These are phyloP conservation scores for Cyclura pinguis DNA, from an alignment of 2,797 vertebrate genomes.

Conservation along the genomic window DNA sequence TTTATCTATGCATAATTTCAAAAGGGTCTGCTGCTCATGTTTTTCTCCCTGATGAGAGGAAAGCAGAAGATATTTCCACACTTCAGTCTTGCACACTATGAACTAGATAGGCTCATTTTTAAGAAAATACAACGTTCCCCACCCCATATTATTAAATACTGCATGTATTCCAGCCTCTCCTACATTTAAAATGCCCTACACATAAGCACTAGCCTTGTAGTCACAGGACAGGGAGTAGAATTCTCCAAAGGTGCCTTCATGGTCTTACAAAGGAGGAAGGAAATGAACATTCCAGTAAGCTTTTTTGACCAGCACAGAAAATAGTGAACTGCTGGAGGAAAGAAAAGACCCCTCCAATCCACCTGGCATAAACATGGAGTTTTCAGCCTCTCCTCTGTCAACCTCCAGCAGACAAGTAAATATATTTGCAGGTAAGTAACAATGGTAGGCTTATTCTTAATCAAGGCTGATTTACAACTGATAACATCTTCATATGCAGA, in stretches of 20 bases:
- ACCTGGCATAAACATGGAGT: background rate
- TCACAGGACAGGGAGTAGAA: background rate
- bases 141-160: too few relatives aligned
- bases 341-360: background rate
- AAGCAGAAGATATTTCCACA: too few relatives aligned
- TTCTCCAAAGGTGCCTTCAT: background rate
- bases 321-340: background rate
- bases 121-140: too few relatives aligned
- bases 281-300: background rate
- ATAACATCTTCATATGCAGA: background rate
- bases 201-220: background rate
- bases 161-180: background rate
- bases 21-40: too few relatives aligned
- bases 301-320: background rate
- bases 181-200: background rate
- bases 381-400: background rate
- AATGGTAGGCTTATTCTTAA: background rate
- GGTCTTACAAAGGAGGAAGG: background rate
- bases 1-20: too few relatives aligned
- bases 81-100: too few relatives aligned
- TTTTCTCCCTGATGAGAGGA: too few relatives aligned
- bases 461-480: background rate
- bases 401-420: too few relatives aligned
- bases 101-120: too few relatives aligned
- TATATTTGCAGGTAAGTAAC: background rate